Percentiles rank a stretch among this genome's conserved stretches.
Evolutionary conservation across 2,888 invertebrate genomes (phyloP).

Genomic region (Andrena chrysosceles): DNA sequence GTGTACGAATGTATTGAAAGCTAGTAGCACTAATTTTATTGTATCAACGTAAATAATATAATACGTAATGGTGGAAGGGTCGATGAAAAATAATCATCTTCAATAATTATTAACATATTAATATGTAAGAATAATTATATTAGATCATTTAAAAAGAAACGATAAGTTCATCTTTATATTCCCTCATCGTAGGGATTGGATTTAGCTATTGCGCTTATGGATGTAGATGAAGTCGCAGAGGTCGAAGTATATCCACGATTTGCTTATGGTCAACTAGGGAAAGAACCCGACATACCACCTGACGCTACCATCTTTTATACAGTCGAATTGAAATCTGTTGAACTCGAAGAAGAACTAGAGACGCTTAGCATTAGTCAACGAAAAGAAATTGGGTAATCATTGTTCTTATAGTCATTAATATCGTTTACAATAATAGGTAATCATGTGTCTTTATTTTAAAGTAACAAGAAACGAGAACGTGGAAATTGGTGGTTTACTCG

Average conservation of each 20-base stretch:
- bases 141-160: background rate
- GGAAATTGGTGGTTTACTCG: conserved; percentile 97
- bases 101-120: background rate
- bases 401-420: background rate
- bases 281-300: conserved; percentile 89
- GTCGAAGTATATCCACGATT: conserved; percentile 92
- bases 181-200: conserved; percentile 90
- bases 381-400: conserved; percentile 90
- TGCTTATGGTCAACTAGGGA: conserved; percentile 92
- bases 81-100: background rate
- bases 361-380: conserved; percentile 88
- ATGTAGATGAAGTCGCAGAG: conserved; percentile 91
- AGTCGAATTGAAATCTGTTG: conserved; percentile 90
- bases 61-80: background rate
- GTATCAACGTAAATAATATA: background rate
- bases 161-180: no score
- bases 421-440: background rate
- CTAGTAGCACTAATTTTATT: no score
- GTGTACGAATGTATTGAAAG: no score
- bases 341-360: conserved; percentile 90
- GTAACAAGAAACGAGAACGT: conserved; percentile 91
- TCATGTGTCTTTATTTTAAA: conserved; percentile 76
- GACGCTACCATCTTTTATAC: conserved; percentile 89
- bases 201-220: conserved; percentile 94
- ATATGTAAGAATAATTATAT: background rate